Base-by-base conservation (phyloP, 1,140 invertebrate species). In the Brachionus rotundiformis region DNA sequence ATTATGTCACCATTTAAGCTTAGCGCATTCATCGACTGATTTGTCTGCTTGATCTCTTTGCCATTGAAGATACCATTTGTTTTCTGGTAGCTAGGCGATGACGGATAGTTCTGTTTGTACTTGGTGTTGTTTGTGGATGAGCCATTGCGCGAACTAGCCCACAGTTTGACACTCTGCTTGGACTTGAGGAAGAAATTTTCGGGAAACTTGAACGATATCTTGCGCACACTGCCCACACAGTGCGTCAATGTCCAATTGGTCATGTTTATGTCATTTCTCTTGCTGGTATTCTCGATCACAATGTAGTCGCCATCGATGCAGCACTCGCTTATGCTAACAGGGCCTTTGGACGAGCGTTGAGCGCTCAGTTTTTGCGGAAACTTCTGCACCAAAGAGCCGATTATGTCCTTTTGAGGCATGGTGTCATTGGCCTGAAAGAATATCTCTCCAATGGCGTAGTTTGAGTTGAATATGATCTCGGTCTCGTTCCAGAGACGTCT, bases 221-320 rank as follows among this genome's bases (percentile, higher is more conserved):
- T 79, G 19, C 76, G 31, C 10, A 79, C 76, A 63, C 76, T 79
- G 16, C 76, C 76, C 27, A 79, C 59, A 63, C 76, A 79, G 31
- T 79, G 76, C 19, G 76, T 79, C 47, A 79, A 27, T 23, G 36
- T 71, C 63, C 77, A 82, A 16, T 36, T 73, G 29, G 61, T 81
- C 44, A 82, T 63, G 59, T 76, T 63, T 2, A 75, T 63, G 85
- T 85, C 83, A 83, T 81, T 83, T 83, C 83, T 61, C 84, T 85
- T 81, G 77, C 83, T 84, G n/a, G 85, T 88, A 83, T 90, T 90
- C 83, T 90, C 89, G 19, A 90, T 76, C 0, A 85, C 84, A 65
- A 90, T 88, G 83, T 85, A 90, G 83, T 89, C 88, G 54, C 90
- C 89, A 83, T 88, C 88, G 1, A 89, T 87, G 63, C 87, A 85